A percentile compares a stretch with the other conserved stretches of the same genome.
These are phyloP conservation scores for Gymnosoma rotundatum DNA, from an alignment of 2,888 invertebrate species.

Conservation along the genomic window DNA sequence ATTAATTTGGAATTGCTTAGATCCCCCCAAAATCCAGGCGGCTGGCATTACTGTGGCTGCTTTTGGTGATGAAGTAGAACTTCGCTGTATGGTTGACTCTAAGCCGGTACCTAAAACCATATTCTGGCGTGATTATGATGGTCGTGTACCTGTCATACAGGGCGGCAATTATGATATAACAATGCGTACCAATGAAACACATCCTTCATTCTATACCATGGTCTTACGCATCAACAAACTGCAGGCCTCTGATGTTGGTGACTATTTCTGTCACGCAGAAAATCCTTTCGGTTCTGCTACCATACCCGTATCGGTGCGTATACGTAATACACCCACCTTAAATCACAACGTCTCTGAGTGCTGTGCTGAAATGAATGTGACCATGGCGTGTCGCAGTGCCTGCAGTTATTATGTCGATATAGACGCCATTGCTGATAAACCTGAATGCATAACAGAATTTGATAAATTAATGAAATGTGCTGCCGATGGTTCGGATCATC, in stretches of 20 bases:
- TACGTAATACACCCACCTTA: slow-evolving; percentile 85
- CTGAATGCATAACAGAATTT: slow-evolving; percentile 91
- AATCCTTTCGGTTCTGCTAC: slow-evolving; percentile 90
- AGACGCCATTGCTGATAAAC: slow-evolving; percentile 90
- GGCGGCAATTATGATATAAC: slow-evolving; percentile 89
- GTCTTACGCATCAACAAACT: slow-evolving; percentile 88
- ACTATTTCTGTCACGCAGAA: slow-evolving; percentile 93
- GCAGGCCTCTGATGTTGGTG: slow-evolving; percentile 88
- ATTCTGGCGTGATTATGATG: slow-evolving; percentile 91
- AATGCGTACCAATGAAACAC: slow-evolving; percentile 85
- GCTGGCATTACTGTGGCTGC: slow-evolving; percentile 90
- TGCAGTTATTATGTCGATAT: slow-evolving; percentile 93
- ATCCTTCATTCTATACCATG: slow-evolving; percentile 88
- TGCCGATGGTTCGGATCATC: slow-evolving; percentile 91
- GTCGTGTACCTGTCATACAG: slow-evolving; percentile 89
- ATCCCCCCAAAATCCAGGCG: slow-evolving; percentile 89
- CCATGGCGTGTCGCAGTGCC: slow-evolving; percentile 90
- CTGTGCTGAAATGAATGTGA: slow-evolving; percentile 91
- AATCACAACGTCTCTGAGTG: slow-evolving; percentile 89
- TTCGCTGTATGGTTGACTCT: slow-evolving; percentile 90
- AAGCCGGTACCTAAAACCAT: slow-evolving; percentile 91
- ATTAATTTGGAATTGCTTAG: slow-evolving; percentile 81
- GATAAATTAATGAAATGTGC: slow-evolving; percentile 94
- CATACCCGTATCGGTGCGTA: slow-evolving; percentile 88
- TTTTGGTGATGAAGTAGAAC: slow-evolving; percentile 88